Conservation (phyloP, 2,113 vertebrate genomes). For the Triplophysa tibetana region DNA sequence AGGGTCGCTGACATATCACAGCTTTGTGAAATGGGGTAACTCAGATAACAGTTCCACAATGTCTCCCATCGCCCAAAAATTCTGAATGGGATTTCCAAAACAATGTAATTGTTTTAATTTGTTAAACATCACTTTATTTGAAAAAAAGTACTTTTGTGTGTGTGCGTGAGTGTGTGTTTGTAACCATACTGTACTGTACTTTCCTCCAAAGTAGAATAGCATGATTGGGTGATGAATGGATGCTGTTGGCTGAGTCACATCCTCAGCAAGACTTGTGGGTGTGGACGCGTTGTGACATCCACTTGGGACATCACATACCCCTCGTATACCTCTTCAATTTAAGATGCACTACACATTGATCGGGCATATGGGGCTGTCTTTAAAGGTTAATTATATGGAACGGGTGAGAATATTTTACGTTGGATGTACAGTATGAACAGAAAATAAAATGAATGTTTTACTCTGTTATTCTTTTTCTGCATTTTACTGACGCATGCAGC, state of each 20-base stretch:
- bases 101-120: too few species aligned
- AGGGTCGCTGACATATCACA: background rate
- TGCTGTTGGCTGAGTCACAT: constrained; percentile 35
- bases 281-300: constrained; percentile 22
- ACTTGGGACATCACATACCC: constrained; percentile 1
- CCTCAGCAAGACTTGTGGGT: background rate
- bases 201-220: constrained; percentile 5
- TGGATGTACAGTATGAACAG: too few species aligned
- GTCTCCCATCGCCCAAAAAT: background rate
- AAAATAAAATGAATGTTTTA: background rate
- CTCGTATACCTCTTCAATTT: background rate
- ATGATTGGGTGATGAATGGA: constrained; percentile 1
- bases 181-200: background rate
- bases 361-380: background rate
- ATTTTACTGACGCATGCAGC: too few species aligned
- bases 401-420: background rate
- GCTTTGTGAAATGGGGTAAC: constrained; percentile 48
- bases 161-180: background rate
- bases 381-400: constrained; percentile 6
- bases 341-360: constrained; percentile 30
- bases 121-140: too few species aligned
- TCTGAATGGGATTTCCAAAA: background rate
- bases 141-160: background rate
- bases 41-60: constrained; percentile 38
- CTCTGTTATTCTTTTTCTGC: too few species aligned